Base-by-base conservation (phyloP, 2,113 vertebrate genomes). In the Arvicanthis niloticus region DNA sequence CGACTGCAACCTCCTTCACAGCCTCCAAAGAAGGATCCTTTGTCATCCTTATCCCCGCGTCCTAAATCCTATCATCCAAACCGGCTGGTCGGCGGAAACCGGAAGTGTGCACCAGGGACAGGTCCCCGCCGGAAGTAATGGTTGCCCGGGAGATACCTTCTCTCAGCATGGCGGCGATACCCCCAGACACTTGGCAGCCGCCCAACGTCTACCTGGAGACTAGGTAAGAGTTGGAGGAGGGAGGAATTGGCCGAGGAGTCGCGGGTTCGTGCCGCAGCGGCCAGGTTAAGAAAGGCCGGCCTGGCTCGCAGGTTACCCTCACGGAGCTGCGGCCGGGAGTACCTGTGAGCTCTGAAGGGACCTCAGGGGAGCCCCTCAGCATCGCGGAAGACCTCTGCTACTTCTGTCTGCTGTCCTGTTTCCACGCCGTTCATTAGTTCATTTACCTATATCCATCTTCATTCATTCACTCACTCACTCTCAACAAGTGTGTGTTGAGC, bases 151-250 rank as follows among this genome's bases (percentile, higher is more conserved):
- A 24, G 87, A 24, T 26, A 31, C 45, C 16, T 22, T 22, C 1
- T 37, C 56, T 10, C 78, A 37, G 98, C 98, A 98, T 98, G 99
- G 98, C 99, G 1, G 99, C 99, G 1, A 98, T 99, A 2, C 99
- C 99, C 2, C 99, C 99, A 3, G 99, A 99, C 87, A 98, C 99
- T 10, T 99, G 99, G 99, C 99, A 99, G 97, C 99, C 99, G 7
- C 97, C 99, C 26, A 99, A 98, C 56, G 99, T 99, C 7, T 98
- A 98, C 48, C 29, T 99, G 91, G 99, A 99, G 67, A 99, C 99
- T 34, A 99, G 99, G 99, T 99, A 98, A 99, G 93, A 37, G 29
- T 42, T 68, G 56, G 78, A 53, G 60, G 42, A 1, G 81, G 67
- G 77, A 77, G 70, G 67, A 70, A 67, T 51, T 31, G 70, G 62